Conservation (phyloP, 2,888 invertebrate species). For the Apoda limacodes region DNA sequence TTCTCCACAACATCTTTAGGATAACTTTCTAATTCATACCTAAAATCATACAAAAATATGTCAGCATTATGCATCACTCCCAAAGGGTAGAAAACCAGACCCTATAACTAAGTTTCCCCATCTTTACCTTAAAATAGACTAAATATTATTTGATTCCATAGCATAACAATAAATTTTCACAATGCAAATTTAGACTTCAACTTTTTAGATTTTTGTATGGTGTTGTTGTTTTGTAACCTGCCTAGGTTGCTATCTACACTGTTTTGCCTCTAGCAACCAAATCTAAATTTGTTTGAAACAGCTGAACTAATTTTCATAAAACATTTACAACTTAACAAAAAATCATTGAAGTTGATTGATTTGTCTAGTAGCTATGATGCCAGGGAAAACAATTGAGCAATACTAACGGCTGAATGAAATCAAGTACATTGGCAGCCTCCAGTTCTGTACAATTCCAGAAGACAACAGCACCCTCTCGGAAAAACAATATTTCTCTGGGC, state of each 20-base stretch:
- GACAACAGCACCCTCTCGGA: constrained; percentile 90
- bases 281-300: too few species aligned
- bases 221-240: too few species aligned
- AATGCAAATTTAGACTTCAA: too few species aligned
- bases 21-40: constrained; percentile 74
- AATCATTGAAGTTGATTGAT: background rate
- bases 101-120: background rate
- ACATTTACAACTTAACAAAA: too few species aligned
- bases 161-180: too few species aligned
- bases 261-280: too few species aligned
- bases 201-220: too few species aligned
- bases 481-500: constrained; percentile 89
- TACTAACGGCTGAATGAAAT: constrained; percentile 73
- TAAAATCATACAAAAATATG: constrained; percentile 25
- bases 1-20: constrained; percentile 74
- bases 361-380: background rate
- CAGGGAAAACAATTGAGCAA: constrained; percentile 1
- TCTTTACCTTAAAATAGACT: too few species aligned
- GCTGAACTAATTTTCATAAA: too few species aligned
- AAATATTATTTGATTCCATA: too few species aligned
- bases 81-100: background rate
- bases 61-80: background rate
- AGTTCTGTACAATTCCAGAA: constrained; percentile 91
- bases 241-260: too few species aligned
- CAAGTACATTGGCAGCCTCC: constrained; percentile 81